phyloP scores from a whole-genome alignment of 2,888 invertebrate species.

The Pheosia tremula region DNA sequence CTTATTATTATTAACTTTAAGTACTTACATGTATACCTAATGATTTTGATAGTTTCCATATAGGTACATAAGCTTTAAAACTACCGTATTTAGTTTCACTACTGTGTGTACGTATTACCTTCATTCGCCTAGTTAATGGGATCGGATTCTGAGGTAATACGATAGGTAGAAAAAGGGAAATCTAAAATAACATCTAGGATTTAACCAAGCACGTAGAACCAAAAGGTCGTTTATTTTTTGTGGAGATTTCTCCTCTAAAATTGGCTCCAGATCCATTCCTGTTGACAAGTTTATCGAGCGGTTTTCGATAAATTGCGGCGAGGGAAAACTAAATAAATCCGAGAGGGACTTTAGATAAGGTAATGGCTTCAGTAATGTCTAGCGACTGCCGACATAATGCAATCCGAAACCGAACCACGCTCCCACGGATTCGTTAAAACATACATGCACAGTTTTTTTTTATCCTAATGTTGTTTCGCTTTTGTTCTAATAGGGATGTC shows the following conservation, averaged over 20 bases:
- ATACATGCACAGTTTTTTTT: conserved; percentile 29
- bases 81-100: no score
- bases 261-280: conserved; percentile 82
- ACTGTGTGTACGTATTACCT: no score
- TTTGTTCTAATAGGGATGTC: conserved; percentile 11
- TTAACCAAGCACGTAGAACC: conserved; percentile 53
- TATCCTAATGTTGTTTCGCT: conserved; percentile 24
- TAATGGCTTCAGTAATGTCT: conserved; percentile 83
- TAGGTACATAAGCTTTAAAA: no score
- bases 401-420: conserved; percentile 74
- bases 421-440: conserved; percentile 50
- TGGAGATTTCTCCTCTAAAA: conserved; percentile 72
- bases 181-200: conserved; percentile 46
- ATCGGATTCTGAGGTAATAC: neutral
- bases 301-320: conserved; percentile 84
- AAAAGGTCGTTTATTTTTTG: conserved; percentile 73
- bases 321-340: conserved; percentile 85
- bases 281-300: conserved; percentile 84
- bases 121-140: neutral
- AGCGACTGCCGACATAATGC: conserved; percentile 79
- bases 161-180: conserved; percentile 24
- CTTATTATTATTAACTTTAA: no score
- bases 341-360: conserved; percentile 84
- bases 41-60: no score
- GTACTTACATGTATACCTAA: no score